phyloP scores from a whole-genome alignment of 2,113 vertebrate genomes.

The Ivindomyrus marchei region DNA sequence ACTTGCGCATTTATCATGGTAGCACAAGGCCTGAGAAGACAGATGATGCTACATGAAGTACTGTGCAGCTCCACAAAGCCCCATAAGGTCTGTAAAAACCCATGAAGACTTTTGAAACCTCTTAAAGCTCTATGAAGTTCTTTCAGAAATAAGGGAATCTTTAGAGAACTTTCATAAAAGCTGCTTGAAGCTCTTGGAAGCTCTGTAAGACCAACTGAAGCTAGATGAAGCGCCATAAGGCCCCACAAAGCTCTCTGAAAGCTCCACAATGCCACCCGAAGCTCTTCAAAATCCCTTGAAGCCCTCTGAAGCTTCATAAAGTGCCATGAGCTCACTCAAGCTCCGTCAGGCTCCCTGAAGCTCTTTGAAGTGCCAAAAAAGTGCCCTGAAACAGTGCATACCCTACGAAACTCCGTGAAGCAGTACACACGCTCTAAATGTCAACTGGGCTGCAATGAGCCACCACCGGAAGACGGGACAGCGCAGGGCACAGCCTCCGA shows the following conservation, averaged over 20 bases:
- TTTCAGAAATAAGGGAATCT: neutral
- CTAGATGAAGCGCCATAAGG: neutral
- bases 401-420: neutral
- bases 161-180: neutral
- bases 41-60: neutral
- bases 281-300: neutral
- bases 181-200: neutral
- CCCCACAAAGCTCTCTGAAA: neutral
- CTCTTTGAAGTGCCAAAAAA: neutral
- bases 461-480: neutral
- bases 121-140: neutral
- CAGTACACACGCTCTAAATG: neutral
- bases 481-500: neutral
- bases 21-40: neutral
- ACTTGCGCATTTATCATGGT: neutral
- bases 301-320: neutral
- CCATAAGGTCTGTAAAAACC: neutral
- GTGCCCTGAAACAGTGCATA: neutral
- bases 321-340: neutral
- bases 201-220: neutral
- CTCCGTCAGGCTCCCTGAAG: neutral
- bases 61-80: neutral
- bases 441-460: neutral
- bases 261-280: neutral
- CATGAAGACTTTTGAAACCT: neutral